Percentiles rank a stretch among this genome's conserved stretches.
Conservation (phyloP, 2,888 invertebrate genomes). For the Drosophila rellima region DNA sequence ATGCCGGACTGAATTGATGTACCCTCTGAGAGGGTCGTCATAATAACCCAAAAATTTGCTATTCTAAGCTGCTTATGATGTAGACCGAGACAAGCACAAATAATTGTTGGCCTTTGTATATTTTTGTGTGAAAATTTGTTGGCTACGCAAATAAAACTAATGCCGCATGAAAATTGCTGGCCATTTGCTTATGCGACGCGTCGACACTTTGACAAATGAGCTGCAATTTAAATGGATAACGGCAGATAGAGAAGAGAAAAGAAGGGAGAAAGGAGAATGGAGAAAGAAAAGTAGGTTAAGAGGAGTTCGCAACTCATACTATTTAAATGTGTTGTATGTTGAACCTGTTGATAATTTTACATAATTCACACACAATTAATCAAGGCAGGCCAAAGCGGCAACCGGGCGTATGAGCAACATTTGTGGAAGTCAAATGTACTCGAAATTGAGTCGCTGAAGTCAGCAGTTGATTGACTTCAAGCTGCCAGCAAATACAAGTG, state of each 20-base stretch:
- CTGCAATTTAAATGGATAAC: slow-evolving; percentile 26
- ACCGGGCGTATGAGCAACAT: slow-evolving; percentile 41
- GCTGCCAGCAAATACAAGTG: slow-evolving; percentile 20
- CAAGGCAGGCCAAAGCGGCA: slow-evolving; percentile 28
- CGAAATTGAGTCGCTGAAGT: slow-evolving; percentile 19
- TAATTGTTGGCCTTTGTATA: slow-evolving; percentile 56
- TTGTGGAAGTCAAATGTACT: slow-evolving; percentile 10
- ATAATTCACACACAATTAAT: slow-evolving; percentile 69
- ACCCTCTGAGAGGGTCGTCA: not conserved
- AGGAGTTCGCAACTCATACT: slow-evolving; percentile 1
- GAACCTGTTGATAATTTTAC: slow-evolving; percentile 44
- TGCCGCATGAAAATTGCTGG: slow-evolving; percentile 69
- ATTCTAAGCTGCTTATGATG: slow-evolving; percentile 52
- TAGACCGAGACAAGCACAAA: slow-evolving; percentile 24
- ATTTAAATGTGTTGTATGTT: slow-evolving; percentile 13
- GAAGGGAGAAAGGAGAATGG: not conserved
- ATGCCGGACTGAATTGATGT: not conserved
- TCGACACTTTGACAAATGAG: slow-evolving; percentile 73
- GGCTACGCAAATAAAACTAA: slow-evolving; percentile 61
- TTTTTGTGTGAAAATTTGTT: slow-evolving; percentile 39
- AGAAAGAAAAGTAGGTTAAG: slow-evolving; percentile 1
- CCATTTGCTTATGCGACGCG: slow-evolving; percentile 59
- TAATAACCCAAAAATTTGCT: slow-evolving; percentile 10
- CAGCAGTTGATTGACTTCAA: slow-evolving; percentile 23
- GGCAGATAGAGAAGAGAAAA: not conserved